Conservation (phyloP, 2,797 vertebrate genomes). For the Meda fulgida region DNA sequence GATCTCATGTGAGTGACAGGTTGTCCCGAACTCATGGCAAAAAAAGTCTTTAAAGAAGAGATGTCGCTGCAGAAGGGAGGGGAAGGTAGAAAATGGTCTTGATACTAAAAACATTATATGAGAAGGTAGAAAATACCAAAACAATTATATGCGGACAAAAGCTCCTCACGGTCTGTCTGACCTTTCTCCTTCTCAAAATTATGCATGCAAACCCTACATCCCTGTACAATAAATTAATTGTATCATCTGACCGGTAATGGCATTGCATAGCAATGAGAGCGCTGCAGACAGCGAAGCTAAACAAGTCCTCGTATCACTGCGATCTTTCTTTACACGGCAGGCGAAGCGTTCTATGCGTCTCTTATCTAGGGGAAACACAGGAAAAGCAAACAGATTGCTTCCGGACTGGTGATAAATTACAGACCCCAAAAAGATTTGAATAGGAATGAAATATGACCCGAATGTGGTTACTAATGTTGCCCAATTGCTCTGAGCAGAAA, state of each 20-base stretch:
- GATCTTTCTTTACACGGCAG: slow-evolving; percentile 33
- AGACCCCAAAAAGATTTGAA: slow-evolving; percentile 40
- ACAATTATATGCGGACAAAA: not conserved
- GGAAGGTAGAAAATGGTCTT: not conserved
- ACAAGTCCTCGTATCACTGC: slow-evolving; percentile 33
- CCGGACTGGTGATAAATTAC: slow-evolving; percentile 44
- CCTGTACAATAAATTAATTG: slow-evolving; percentile 19
- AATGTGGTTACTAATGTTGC: slow-evolving; percentile 32
- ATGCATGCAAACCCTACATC: not conserved
- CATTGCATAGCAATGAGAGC: slow-evolving; percentile 25
- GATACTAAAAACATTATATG: not conserved
- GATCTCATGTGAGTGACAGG: not conserved
- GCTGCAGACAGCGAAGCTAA: slow-evolving; percentile 36
- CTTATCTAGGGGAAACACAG: slow-evolving; percentile 43
- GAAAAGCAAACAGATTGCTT: slow-evolving; percentile 48
- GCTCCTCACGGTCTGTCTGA: not conserved
- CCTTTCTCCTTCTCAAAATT: slow-evolving; percentile 2
- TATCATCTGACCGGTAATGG: slow-evolving; percentile 28
- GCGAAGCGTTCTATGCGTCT: slow-evolving; percentile 11
- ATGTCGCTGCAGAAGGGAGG: not conserved
- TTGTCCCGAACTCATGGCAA: not conserved
- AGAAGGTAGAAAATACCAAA: not conserved
- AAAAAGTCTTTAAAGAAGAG: not conserved
- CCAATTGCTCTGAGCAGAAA: slow-evolving; percentile 15
- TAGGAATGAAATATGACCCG: slow-evolving; percentile 32